phyloP scores from a whole-genome alignment of 2,888 invertebrate species.

The Automeris io region DNA sequence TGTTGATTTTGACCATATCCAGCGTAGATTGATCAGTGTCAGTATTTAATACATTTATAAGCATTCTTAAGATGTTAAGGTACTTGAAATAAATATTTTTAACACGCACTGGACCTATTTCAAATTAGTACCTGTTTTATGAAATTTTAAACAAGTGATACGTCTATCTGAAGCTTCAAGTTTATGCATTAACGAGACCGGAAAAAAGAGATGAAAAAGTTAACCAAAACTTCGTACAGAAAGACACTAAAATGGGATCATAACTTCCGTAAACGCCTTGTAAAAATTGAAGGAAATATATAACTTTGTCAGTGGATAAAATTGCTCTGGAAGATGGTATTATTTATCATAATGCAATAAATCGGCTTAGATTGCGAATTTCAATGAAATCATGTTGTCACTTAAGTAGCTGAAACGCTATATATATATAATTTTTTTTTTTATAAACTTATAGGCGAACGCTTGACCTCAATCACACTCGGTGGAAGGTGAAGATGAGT shows the following conservation, averaged over 20 bases:
- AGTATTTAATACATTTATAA: no score
- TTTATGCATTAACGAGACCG: conserved; percentile 53
- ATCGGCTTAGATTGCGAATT: not conserved
- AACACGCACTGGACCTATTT: no score
- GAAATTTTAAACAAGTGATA: conserved; percentile 38
- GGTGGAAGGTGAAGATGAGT: no score
- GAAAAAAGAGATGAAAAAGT: conserved; percentile 61
- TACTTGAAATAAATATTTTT: no score
- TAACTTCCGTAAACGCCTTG: conserved; percentile 9
- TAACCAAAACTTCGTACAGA: conserved; percentile 33
- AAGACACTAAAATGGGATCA: conserved; percentile 33
- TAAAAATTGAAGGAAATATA: conserved; percentile 6
- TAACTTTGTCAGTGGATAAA: not conserved
- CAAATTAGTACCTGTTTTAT: no score
- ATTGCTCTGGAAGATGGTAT: not conserved
- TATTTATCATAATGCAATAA: not conserved
- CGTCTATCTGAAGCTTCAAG: conserved; percentile 37
- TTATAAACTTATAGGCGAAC: no score
- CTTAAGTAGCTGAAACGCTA: not conserved
- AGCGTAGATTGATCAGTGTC: no score
- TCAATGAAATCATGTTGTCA: not conserved
- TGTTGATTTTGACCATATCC: no score
- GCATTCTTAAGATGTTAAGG: no score
- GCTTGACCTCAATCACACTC: no score
- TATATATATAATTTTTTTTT: no score